A percentile compares a stretch with the other conserved stretches of the same genome.
Conservation (phyloP, 2,113 vertebrate species). For the Vireo altiloquus region DNA sequence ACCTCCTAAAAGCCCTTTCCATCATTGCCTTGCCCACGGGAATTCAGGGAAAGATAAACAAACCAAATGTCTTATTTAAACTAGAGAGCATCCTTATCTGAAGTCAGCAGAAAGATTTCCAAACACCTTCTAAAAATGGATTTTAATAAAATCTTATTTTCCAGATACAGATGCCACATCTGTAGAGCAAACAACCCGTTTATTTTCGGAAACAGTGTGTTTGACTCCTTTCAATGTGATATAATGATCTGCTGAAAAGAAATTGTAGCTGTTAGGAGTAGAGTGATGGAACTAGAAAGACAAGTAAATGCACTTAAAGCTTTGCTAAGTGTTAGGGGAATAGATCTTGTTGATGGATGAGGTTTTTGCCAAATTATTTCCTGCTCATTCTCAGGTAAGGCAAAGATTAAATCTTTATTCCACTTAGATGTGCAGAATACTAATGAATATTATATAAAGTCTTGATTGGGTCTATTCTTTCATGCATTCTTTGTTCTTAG, state of each 20-base stretch:
- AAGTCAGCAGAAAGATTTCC: neutral
- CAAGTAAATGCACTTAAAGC: neutral
- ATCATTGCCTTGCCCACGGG: neutral
- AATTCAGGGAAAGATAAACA: neutral
- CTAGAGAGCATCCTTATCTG: neutral
- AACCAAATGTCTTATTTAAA: neutral
- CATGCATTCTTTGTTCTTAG: neutral
- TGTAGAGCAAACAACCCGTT: neutral
- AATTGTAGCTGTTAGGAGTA: conserved; percentile 29
- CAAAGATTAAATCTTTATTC: conserved; percentile 55
- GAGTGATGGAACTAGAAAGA: conserved; percentile 22
- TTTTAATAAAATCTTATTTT: neutral
- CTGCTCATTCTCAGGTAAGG: conserved; percentile 38
- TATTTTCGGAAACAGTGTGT: neutral
- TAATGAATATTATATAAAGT: neutral
- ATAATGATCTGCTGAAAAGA: conserved; percentile 41
- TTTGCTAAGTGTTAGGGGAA: neutral
- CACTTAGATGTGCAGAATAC: conserved; percentile 3
- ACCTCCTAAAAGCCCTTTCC: neutral
- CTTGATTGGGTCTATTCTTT: neutral
- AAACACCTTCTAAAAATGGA: neutral
- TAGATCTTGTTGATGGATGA: conserved; percentile 35
- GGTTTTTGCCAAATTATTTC: conserved; percentile 58
- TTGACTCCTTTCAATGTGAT: conserved; percentile 18
- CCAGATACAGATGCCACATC: neutral